These are phyloP conservation scores for Conger conger DNA, from an alignment of 2,113 vertebrate genomes.

Conservation along the genomic window DNA sequence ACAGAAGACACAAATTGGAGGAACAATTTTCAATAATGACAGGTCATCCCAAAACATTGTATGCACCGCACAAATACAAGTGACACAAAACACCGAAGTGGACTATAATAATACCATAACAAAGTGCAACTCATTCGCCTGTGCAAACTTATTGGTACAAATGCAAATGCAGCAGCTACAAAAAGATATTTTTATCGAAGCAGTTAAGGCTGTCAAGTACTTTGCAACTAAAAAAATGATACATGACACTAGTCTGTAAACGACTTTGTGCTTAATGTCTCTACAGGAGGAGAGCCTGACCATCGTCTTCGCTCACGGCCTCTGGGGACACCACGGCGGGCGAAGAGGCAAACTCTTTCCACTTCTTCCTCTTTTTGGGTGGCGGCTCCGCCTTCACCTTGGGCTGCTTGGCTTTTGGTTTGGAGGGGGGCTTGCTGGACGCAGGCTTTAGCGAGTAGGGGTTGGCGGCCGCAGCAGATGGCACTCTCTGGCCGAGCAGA, in stretches of 20 bases:
- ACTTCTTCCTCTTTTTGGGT: slow-evolving; percentile 96
- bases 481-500: slow-evolving; percentile 60
- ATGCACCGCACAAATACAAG: not conserved
- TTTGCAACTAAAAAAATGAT: too few species aligned
- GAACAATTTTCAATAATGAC: not conserved
- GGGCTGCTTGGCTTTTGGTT: slow-evolving; percentile 84
- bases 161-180: too few species aligned
- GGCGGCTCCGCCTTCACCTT: slow-evolving; percentile 91
- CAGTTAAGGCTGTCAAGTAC: too few species aligned
- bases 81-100: not conserved
- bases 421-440: slow-evolving; percentile 73
- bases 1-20: not conserved
- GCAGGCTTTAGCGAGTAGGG: slow-evolving; percentile 66
- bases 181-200: too few species aligned
- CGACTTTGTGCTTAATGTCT: too few species aligned
- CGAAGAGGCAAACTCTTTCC: slow-evolving; percentile 88
- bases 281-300: slow-evolving; percentile 57
- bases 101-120: not conserved
- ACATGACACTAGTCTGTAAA: not conserved
- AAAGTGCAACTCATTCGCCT: not conserved
- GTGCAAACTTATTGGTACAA: too few species aligned
- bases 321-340: slow-evolving; percentile 85
- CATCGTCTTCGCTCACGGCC: slow-evolving; percentile 80
- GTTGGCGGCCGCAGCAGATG: slow-evolving; percentile 15
- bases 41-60: not conserved